A percentile compares a stretch with the other conserved stretches of the same genome.
phyloP scores from a whole-genome alignment of 1,140 invertebrate species.

The Heliconius nattereri region DNA sequence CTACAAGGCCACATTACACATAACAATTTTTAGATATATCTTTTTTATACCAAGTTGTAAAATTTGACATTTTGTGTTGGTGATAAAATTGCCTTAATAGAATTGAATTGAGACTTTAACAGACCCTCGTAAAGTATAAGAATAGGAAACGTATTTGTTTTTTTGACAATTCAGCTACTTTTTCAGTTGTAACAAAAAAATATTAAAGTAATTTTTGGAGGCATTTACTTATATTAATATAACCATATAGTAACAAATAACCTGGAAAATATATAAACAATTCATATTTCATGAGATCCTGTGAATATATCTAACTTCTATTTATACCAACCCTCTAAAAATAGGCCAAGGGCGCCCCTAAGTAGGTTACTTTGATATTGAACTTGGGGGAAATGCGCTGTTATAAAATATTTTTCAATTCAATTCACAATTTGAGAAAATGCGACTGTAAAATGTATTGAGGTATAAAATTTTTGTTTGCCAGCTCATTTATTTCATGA shows the following conservation, averaged over 20 bases:
- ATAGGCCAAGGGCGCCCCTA: slow-evolving; percentile 3
- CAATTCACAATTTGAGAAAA: not conserved
- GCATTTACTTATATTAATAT: not conserved
- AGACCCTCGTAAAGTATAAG: not conserved
- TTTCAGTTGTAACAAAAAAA: not conserved
- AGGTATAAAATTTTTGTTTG: not conserved
- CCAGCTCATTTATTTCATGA: not conserved
- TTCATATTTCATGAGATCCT: slow-evolving; percentile 3
- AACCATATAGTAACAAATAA: not conserved
- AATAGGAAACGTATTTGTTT: not conserved
- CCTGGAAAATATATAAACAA: not conserved
- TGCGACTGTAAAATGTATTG: not conserved
- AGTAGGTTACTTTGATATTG: slow-evolving; percentile 14
- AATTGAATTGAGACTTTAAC: not conserved
- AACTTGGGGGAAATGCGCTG: not conserved
- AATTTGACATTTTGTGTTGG: slow-evolving; percentile 6
- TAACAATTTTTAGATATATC: slow-evolving; percentile 3
- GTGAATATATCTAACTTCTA: not conserved
- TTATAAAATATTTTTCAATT: slow-evolving; percentile 11
- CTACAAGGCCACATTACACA: slow-evolving; percentile 5
- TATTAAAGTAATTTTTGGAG: not conserved
- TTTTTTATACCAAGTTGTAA: slow-evolving; percentile 3
- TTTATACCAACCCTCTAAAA: not conserved
- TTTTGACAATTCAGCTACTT: not conserved
- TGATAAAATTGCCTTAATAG: slow-evolving; percentile 4